Percentiles rank a stretch among this genome's conserved stretches.
Evolutionary conservation across 1,140 invertebrate genomes (phyloP).

Genomic region (Cardiocondyla obscurior): DNA sequence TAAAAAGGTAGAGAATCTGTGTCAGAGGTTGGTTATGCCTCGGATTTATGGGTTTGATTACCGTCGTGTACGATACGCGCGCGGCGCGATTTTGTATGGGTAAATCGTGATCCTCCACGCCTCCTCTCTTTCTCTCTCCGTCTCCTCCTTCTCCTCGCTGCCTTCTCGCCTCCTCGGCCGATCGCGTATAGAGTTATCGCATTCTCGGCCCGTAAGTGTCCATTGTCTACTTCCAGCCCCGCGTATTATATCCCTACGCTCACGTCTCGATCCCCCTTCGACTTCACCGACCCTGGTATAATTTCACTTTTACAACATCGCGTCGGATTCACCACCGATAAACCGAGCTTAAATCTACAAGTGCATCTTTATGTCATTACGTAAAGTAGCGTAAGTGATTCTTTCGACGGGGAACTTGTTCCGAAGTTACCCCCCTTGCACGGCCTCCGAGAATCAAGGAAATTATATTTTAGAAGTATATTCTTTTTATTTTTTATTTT

Average conservation of each 20-base stretch:
- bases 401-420: neutral
- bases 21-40: slow-evolving; percentile 76
- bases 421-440: neutral
- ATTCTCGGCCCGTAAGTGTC: slow-evolving; percentile 74
- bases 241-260: slow-evolving; percentile 63
- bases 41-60: slow-evolving; percentile 79
- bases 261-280: slow-evolving; percentile 26
- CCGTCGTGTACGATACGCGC: slow-evolving; percentile 65
- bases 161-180: slow-evolving; percentile 52
- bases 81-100: slow-evolving; percentile 75
- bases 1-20: slow-evolving; percentile 71
- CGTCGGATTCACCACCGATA: slow-evolving; percentile 45
- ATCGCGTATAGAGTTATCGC: slow-evolving; percentile 78
- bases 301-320: slow-evolving; percentile 69
- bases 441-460: neutral
- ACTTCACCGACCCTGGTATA: slow-evolving; percentile 53
- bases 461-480: neutral
- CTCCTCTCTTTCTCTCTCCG: slow-evolving; percentile 56
- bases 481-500: too few relatives aligned
- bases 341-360: neutral
- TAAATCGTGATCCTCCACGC: slow-evolving; percentile 81
- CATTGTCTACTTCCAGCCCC: slow-evolving; percentile 73
- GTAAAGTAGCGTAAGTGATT: neutral
- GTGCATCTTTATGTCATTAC: neutral
- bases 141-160: slow-evolving; percentile 2